phyloP scores from a whole-genome alignment of 2,888 invertebrate genomes.

The Pandemis corylana region DNA sequence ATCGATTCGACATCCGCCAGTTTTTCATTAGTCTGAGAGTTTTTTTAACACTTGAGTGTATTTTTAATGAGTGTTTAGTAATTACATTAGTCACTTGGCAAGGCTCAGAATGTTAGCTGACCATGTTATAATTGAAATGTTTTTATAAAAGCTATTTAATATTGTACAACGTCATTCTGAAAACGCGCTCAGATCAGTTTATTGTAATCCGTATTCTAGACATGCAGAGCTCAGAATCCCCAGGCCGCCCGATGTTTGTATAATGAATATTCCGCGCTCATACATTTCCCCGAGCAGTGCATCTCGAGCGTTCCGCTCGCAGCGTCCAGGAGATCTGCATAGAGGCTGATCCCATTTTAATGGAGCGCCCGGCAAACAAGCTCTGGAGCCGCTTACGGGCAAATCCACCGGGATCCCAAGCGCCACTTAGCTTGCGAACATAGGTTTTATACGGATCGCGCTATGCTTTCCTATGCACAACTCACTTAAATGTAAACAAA shows the following conservation, averaged over 20 bases:
- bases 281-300: conserved; percentile 44
- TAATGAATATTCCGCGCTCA: conserved; percentile 43
- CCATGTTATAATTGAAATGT: not conserved
- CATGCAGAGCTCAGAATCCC: conserved; percentile 30
- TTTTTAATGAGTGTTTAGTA: not conserved
- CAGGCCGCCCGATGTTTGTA: conserved; percentile 34
- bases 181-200: not conserved
- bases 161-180: not conserved
- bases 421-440: conserved; percentile 75
- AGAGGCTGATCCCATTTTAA: conserved; percentile 84
- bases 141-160: not conserved
- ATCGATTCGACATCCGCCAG: not conserved
- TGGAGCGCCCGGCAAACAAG: conserved; percentile 84
- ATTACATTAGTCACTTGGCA: not conserved
- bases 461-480: conserved; percentile 11
- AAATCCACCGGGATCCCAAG: conserved; percentile 80
- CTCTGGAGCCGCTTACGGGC: conserved; percentile 79
- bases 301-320: conserved; percentile 41
- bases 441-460: conserved; percentile 47
- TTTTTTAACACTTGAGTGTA: not conserved
- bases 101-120: not conserved
- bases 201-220: conserved; percentile 17
- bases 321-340: conserved; percentile 81
- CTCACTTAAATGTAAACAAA: conserved; percentile 14
- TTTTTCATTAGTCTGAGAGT: not conserved